Evolutionary conservation across 64 coral and sea anemone species (phyloP).

Genomic region (Montipora sp.): DNA sequence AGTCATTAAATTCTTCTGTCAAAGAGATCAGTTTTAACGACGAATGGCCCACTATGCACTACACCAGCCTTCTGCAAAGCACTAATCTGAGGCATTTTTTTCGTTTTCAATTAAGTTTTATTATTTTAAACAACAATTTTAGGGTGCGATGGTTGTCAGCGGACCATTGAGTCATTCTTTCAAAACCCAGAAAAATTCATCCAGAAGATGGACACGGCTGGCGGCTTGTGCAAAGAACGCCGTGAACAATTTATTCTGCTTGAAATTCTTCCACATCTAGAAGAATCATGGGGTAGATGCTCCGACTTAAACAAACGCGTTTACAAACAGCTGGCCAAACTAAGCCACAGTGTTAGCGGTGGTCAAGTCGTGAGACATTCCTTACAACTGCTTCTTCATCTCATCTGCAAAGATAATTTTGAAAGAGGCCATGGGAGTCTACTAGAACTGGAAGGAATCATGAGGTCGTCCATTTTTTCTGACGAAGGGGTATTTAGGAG

Average conservation of each 20-base stretch:
- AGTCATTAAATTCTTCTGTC: no score
- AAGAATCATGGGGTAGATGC: slow-evolving; percentile 7
- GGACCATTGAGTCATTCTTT: slow-evolving; percentile 10
- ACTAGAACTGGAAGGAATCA: neutral
- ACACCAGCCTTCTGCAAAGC: no score
- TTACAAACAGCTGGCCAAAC: neutral
- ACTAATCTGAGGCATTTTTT: no score
- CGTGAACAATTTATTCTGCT: neutral
- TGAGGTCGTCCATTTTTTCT: slow-evolving; percentile 8
- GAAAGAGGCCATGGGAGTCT: neutral
- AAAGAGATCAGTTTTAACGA: no score
- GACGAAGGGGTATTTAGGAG: neutral
- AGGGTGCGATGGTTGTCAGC: neutral
- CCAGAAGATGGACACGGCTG: neutral
- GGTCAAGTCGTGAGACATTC: slow-evolving; percentile 2
- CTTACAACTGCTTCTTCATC: slow-evolving; percentile 5
- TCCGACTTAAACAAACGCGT: neutral
- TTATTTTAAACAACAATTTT: neutral
- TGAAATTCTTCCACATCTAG: neutral
- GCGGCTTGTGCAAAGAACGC: neutral
- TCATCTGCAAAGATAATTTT: slow-evolving; percentile 8
- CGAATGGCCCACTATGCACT: no score
- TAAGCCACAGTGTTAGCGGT: neutral
- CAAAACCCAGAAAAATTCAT: neutral
- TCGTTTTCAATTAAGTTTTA: no score